Percentiles rank a stretch among this genome's conserved stretches.
These are phyloP conservation scores for Macrotus californicus DNA, from an alignment of 2,113 vertebrate species.

Conservation along the genomic window DNA sequence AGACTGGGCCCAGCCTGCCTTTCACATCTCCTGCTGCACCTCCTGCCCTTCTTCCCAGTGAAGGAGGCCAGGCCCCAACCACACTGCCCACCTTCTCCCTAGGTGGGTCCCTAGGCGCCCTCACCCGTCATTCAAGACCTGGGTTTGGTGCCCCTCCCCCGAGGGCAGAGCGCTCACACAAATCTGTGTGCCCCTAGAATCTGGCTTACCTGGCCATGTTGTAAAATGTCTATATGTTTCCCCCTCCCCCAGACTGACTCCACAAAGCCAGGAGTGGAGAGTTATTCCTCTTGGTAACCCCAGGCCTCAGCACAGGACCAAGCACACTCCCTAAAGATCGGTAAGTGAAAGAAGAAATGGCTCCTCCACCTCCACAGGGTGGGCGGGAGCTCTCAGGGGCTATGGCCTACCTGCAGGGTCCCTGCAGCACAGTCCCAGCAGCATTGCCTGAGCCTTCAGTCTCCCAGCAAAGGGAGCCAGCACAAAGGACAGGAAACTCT, in stretches of 20 bases:
- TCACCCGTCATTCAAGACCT: not conserved
- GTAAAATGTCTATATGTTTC: not conserved
- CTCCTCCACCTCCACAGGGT: not conserved
- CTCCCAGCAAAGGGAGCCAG: not conserved
- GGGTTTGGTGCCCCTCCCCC: not conserved
- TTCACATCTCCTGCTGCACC: not conserved
- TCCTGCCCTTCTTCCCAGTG: not conserved
- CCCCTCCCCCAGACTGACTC: too few species aligned
- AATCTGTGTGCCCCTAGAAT: not conserved
- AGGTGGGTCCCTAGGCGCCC: fast-evolving
- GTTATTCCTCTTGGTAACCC: not conserved
- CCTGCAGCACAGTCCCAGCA: not conserved
- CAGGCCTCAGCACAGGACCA: not conserved
- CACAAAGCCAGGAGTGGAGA: not conserved
- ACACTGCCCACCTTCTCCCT: fast-evolving
- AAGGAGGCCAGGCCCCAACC: not conserved
- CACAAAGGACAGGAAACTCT: fast-evolving
- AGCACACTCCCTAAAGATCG: not conserved
- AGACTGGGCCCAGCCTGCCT: not conserved
- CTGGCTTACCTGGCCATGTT: not conserved
- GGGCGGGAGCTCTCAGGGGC: not conserved
- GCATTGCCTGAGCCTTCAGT: not conserved
- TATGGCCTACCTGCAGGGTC: not conserved
- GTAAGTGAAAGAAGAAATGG: not conserved
- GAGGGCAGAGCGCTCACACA: too few species aligned